Base-by-base conservation (phyloP, 2,888 invertebrate species). In the Patella pellucida region DNA sequence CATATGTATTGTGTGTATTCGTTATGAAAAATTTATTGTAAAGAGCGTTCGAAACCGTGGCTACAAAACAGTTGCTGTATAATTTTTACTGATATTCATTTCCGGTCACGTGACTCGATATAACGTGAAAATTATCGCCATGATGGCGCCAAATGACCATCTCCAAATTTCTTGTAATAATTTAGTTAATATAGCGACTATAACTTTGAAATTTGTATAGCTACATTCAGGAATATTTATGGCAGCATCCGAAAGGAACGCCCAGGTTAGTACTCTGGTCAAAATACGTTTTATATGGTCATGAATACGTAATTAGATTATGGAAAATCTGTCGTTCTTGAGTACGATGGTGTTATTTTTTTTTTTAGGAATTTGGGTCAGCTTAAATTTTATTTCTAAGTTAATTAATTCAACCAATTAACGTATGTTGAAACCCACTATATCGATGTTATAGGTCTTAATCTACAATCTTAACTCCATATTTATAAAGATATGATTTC, bases 121-220 rank as follows among this genome's bases (percentile, higher is more conserved):
- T 23, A 62, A 62, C 70, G 73, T 68, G 70, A 69, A 76, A 80
- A 79, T 23, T 78, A 81, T 82, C 81, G 80, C 83, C 83, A 83
- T 82, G 81, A 82, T 83, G 83, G 83, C 82, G 82, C 82, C 82
- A 82, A 82, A 79, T 74, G 75, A 79, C 27, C 75, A 67, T 54
- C n/a, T 70, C 74, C 50, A 74, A 52, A 51, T 68, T 23, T 23
- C 23, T 62, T 62, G 23, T 23, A 11, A 62, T 23, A 62, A 19
- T 62, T 19, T 3, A 23, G 19, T 62, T 62, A 9, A 11, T n/a
- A 12, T 12, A 11, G 62, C 14, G 62, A 23, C 3, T 62, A 23
- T 12, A 14, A 19, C 14, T 11, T 62, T 62, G 62, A 23, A 62
- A 23, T 62, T 62, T 23, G 62, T 62, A 23, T 19, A 19, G 5